Evolutionary conservation across 2,888 invertebrate species (phyloP).

Genomic region (Folsomia candida): DNA sequence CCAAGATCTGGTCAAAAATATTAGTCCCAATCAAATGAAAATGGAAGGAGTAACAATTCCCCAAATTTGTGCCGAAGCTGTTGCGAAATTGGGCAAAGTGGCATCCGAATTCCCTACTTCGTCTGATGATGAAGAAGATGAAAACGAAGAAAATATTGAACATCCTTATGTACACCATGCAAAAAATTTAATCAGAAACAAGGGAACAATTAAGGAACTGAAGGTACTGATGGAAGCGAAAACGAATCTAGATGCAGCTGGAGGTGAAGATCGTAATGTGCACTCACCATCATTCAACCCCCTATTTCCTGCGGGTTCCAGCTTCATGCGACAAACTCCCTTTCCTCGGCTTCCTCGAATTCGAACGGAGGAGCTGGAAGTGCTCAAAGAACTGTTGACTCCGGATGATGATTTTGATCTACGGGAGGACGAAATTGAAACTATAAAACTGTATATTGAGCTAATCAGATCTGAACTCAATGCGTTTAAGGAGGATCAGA

Average conservation of each 20-base stretch:
- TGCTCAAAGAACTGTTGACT: background rate
- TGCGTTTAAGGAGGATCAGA: background rate
- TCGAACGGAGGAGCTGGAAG: slow-evolving; percentile 1
- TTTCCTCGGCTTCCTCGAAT: background rate
- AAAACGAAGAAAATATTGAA: background rate
- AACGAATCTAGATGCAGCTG: background rate
- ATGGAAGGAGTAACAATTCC: background rate
- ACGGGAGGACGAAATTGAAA: slow-evolving; percentile 3
- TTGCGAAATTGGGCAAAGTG: background rate
- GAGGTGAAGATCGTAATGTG: background rate
- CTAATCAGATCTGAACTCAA: background rate
- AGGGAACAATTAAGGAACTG: background rate
- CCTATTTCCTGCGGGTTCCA: background rate
- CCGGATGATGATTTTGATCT: background rate
- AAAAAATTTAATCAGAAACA: background rate
- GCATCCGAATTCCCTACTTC: background rate
- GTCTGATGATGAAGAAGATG: background rate
- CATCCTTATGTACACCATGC: background rate
- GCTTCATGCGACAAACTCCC: background rate
- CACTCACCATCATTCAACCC: background rate
- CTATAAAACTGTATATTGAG: slow-evolving; percentile 2
- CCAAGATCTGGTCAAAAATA: background rate
- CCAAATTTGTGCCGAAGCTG: background rate
- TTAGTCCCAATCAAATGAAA: background rate
- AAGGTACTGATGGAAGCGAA: background rate